phyloP scores from a whole-genome alignment of 92 coral and sea anemone genomes.

The Epizoanthus ramosus region DNA sequence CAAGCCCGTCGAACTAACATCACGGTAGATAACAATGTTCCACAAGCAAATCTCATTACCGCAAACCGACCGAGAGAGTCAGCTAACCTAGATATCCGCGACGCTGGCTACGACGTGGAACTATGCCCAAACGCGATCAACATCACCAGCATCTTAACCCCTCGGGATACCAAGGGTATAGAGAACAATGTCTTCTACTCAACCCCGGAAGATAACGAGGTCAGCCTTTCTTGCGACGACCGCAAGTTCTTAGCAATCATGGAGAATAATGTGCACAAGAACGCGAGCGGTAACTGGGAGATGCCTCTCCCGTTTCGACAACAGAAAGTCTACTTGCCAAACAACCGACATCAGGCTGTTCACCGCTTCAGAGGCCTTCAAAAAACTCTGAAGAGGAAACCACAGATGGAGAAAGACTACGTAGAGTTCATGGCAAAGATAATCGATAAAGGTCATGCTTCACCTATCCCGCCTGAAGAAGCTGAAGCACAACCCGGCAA shows the following conservation, averaged over 20 bases:
- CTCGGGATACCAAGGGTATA: no score
- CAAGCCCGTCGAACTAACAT: no score
- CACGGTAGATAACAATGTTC: no score
- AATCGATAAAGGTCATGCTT: conserved; percentile 26
- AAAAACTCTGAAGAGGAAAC: conserved; percentile 13
- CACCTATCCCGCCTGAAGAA: neutral
- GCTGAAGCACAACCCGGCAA: conserved; percentile 3
- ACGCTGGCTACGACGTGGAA: no score
- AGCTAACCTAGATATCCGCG: no score
- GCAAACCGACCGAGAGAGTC: no score
- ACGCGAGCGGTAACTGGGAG: conserved; percentile 51
- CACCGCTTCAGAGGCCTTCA: conserved; percentile 35
- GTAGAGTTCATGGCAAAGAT: conserved; percentile 41
- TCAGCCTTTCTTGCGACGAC: no score
- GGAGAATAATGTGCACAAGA: conserved; percentile 34
- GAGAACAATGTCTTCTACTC: no score
- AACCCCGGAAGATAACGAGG: no score
- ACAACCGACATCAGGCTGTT: conserved; percentile 39
- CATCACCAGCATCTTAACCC: no score
- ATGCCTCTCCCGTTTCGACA: conserved; percentile 54
- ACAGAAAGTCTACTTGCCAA: conserved; percentile 15
- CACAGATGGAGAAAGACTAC: conserved; percentile 35
- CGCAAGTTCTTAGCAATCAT: conserved; percentile 36
- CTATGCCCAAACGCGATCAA: no score
- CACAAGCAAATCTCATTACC: no score